phyloP scores from a whole-genome alignment of 2,113 vertebrate species.

The Numenius arquata region DNA sequence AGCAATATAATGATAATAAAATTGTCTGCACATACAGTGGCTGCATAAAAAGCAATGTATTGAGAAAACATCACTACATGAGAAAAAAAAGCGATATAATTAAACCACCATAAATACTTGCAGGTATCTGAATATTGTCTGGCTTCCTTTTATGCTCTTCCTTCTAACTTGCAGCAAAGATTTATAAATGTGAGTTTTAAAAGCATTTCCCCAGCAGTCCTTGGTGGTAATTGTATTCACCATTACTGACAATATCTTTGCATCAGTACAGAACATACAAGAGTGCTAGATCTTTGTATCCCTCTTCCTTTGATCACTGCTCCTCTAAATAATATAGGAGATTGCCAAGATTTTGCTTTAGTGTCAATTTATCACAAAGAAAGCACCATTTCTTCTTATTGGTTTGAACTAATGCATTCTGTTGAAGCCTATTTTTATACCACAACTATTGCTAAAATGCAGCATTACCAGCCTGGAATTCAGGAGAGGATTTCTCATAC shows the following conservation, averaged over 20 bases:
- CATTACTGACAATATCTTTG: slow-evolving; percentile 33
- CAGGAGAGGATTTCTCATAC: neutral
- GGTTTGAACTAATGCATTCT: slow-evolving; percentile 35
- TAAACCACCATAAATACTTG: neutral
- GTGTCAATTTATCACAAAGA: slow-evolving; percentile 60
- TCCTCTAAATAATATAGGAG: slow-evolving; percentile 67
- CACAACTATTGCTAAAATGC: slow-evolving; percentile 1
- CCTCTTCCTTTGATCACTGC: slow-evolving; percentile 57
- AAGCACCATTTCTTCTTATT: slow-evolving; percentile 21
- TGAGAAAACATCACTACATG: neutral
- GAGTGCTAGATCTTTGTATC: slow-evolving; percentile 48
- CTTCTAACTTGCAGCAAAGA: slow-evolving; percentile 22
- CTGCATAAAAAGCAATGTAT: neutral
- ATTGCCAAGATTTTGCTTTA: slow-evolving; percentile 58
- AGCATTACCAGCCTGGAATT: neutral
- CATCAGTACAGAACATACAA: slow-evolving; percentile 37
- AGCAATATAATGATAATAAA: neutral
- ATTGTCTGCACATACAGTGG: neutral
- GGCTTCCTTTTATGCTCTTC: neutral
- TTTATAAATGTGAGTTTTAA: slow-evolving; percentile 54
- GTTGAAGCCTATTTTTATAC: slow-evolving; percentile 26
- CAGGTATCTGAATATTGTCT: neutral
- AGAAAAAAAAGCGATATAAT: neutral
- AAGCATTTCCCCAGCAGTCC: slow-evolving; percentile 35
- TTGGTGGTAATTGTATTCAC: slow-evolving; percentile 21